These are phyloP conservation scores for Tolmerus cingulatus DNA, from an alignment of 2,888 invertebrate species.

Conservation along the genomic window DNA sequence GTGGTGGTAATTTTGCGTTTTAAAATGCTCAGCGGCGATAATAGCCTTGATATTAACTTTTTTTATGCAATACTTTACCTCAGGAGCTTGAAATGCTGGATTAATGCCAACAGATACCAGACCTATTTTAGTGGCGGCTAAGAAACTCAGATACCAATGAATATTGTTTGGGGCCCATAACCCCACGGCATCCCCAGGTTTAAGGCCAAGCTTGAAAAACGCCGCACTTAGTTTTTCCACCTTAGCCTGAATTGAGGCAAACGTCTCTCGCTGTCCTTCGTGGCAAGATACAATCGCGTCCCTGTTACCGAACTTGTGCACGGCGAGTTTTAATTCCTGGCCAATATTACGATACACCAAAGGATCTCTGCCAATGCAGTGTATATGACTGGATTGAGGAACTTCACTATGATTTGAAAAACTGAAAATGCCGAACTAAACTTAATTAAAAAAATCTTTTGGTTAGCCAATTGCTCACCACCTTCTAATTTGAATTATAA, in stretches of 20 bases:
- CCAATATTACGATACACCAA: constrained; percentile 68
- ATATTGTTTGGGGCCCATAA: constrained; percentile 81
- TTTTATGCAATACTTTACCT: constrained; percentile 75
- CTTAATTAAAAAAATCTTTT: neutral
- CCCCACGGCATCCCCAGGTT: constrained; percentile 77
- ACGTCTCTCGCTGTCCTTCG: constrained; percentile 67
- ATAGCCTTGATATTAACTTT: constrained; percentile 76
- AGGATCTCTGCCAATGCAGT: constrained; percentile 65
- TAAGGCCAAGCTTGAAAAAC: constrained; percentile 72
- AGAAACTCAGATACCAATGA: constrained; percentile 78
- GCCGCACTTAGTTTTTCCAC: constrained; percentile 76
- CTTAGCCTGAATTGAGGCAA: constrained; percentile 64
- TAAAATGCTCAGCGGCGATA: constrained; percentile 70
- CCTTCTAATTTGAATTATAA: neutral
- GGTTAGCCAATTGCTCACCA: neutral
- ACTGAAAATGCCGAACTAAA: neutral
- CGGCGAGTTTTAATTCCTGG: constrained; percentile 66
- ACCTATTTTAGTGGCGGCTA: constrained; percentile 77
- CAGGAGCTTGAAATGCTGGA: constrained; percentile 74
- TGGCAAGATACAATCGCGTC: constrained; percentile 68
- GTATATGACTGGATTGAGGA: constrained; percentile 65
- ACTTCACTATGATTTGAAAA: neutral
- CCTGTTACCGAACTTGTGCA: constrained; percentile 66
- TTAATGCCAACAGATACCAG: constrained; percentile 79
- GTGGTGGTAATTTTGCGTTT: constrained; percentile 72